phyloP scores from a whole-genome alignment of 2,113 vertebrate species.

The Rynchops niger region DNA sequence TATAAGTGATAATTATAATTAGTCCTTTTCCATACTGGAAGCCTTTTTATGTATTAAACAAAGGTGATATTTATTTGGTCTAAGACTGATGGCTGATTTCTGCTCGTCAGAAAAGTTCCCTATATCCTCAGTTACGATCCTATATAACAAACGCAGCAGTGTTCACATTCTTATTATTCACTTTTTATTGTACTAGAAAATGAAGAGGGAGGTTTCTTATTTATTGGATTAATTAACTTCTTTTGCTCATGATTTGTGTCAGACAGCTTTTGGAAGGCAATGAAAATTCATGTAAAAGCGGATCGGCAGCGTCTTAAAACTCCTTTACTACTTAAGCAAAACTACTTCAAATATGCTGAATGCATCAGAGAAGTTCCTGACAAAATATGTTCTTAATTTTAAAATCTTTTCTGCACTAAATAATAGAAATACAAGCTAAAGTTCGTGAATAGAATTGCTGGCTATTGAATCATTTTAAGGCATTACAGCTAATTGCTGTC shows the following conservation, averaged over 20 bases:
- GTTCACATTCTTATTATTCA: background rate
- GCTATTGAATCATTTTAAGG: background rate
- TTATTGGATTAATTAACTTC: background rate
- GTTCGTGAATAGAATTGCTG: background rate
- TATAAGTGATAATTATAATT: background rate
- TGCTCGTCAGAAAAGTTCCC: background rate
- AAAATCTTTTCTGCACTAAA: background rate
- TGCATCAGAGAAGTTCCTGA: background rate
- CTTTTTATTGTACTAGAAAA: background rate
- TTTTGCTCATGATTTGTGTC: background rate
- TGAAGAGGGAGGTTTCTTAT: background rate
- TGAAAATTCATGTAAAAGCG: background rate
- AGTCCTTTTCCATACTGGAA: background rate
- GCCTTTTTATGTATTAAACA: background rate
- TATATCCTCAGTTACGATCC: background rate
- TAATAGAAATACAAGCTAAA: background rate
- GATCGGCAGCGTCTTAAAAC: background rate
- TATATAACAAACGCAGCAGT: fast-evolving
- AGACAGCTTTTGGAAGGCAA: background rate
- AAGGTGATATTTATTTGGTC: background rate
- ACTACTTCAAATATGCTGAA: background rate
- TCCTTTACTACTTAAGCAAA: background rate
- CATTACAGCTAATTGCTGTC: background rate
- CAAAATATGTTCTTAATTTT: background rate
- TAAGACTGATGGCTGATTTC: background rate